Evolutionary conservation across 2,113 vertebrate species (phyloP).

Genomic region (Sylvilagus bachmani): DNA sequence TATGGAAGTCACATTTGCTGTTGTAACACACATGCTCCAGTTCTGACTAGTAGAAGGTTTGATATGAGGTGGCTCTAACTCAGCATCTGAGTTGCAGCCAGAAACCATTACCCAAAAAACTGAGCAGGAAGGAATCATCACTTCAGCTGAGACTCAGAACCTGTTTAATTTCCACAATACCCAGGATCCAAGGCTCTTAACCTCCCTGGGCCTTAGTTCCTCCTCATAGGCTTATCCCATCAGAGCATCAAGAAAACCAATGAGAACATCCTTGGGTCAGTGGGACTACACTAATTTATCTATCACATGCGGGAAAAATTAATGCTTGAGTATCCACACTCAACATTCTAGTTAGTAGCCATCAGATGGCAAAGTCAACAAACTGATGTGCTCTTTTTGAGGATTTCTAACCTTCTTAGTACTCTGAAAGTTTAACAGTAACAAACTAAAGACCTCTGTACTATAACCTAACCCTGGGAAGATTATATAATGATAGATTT

Average conservation of each 20-base stretch:
- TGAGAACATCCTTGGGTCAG: neutral
- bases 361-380: neutral
- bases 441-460: neutral
- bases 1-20: neutral
- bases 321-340: neutral
- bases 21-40: neutral
- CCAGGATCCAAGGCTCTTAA: no score
- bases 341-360: conserved; percentile 22
- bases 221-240: neutral
- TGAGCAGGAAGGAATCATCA: neutral
- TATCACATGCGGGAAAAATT: neutral
- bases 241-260: neutral
- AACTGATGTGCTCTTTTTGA: neutral
- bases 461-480: neutral
- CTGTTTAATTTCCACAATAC: no score
- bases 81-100: neutral
- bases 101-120: neutral
- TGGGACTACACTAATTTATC: neutral
- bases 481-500: neutral
- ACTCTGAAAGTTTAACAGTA: neutral
- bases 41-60: neutral
- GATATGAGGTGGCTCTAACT: neutral
- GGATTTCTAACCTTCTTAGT: no score
- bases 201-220: neutral
- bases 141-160: neutral